Conservation (phyloP, 2,113 vertebrate genomes). For the Trochalopteron elliotii region DNA sequence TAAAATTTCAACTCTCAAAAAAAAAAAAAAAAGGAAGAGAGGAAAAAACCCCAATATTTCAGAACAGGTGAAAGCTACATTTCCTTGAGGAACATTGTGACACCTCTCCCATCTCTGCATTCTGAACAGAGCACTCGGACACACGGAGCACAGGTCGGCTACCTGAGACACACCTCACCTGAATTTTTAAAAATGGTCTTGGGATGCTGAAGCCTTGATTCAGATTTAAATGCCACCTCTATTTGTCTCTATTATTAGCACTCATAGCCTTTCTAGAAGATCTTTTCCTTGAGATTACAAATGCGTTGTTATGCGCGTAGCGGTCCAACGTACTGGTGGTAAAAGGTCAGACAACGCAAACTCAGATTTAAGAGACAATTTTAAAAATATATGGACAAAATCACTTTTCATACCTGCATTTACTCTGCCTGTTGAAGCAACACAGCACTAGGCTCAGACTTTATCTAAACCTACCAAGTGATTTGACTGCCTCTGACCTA, state of each 20-base stretch:
- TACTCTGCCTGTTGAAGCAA: background rate
- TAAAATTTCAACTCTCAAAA: background rate
- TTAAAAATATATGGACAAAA: background rate
- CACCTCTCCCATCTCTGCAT: background rate
- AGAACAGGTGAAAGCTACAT: background rate
- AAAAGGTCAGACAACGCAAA: background rate
- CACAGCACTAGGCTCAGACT: background rate
- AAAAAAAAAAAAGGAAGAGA: background rate
- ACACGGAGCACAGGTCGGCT: fast-evolving
- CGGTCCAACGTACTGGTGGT: background rate
- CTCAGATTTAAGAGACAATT: background rate
- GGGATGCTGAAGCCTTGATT: background rate
- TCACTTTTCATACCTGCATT: background rate
- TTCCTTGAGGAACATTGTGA: background rate
- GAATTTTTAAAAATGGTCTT: background rate
- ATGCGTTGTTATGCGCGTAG: background rate
- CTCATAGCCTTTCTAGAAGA: background rate
- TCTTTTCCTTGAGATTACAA: background rate
- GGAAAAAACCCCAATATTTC: fast-evolving
- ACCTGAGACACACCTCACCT: background rate
- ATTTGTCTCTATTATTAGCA: background rate
- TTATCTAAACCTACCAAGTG: background rate
- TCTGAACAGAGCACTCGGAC: background rate
- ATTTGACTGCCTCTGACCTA: background rate
- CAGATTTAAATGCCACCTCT: background rate